Evolutionary conservation across 2,888 invertebrate species (phyloP), one percentile per base, ranked within the genome.

Genomic region (Polyommatus iphigenia): DNA sequence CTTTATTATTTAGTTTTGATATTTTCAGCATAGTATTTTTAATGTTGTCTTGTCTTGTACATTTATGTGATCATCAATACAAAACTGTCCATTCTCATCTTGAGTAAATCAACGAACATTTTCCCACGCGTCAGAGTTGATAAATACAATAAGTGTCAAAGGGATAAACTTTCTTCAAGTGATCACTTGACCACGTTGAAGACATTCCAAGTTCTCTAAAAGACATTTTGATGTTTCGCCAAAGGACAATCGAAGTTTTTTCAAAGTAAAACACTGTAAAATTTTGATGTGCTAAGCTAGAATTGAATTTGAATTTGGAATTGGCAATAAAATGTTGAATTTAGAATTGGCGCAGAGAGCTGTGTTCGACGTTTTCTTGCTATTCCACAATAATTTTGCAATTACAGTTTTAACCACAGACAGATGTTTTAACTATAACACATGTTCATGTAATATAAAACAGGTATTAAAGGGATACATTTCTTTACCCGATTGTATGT

Each of bases 121-220:
- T 20, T 59, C 59, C 20, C 59, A 59, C 59, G 59, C 20, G 20
- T 59, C 20, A 7, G n/a, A 20, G 59, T 20, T 59, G 59, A 59
- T 59, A 59, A 59, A 59, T 59, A 59, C 59, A 59, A 20, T 59
- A 59, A 59, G 59, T 59, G 59, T 59, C 59, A 20, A 20, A 57
- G 57, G n/a, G 15, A 15, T 54, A 54, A 54, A 18, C 18, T 59
- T 59, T 59, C n/a, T 20, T n/a, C 20, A 20, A 20, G n/a, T 20
- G 20, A 20, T 20, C 59, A 20, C 59, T 59, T 59, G n/a, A 20
- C 8, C 59, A 59, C 6, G 59, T 2, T 18, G 18, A 57, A 57
- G 57, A 46, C 46, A 18, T 18, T 3, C 6, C 15, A 50, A 15
- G n/a, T n/a, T 57, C 18, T 57, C n/a, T n/a, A 57, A n/a, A n/a